These are phyloP conservation scores for Exephanes ischioxanthus DNA, from an alignment of 2,888 invertebrate species.

Conservation along the genomic window DNA sequence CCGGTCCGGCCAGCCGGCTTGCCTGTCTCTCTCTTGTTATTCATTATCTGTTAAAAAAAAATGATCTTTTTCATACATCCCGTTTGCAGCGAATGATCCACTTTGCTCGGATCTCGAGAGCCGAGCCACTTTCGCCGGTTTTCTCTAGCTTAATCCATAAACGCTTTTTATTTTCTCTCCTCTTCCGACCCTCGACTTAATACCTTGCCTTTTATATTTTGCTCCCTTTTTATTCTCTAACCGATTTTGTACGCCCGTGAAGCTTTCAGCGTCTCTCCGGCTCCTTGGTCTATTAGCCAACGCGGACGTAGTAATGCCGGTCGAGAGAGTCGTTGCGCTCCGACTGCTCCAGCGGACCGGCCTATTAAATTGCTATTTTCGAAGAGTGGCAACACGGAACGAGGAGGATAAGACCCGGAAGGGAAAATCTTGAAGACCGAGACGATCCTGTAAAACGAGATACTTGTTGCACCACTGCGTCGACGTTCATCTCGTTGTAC, in stretches of 20 bases:
- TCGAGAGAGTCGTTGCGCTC: conserved; percentile 42
- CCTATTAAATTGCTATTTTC: conserved; percentile 66
- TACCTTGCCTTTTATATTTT: conserved; percentile 34
- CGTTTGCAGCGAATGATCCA: conserved; percentile 37
- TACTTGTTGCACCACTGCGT: conserved; percentile 71
- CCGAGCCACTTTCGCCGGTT: conserved; percentile 28
- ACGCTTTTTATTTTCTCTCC: conserved; percentile 35
- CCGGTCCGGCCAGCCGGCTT: not conserved
- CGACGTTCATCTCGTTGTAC: conserved; percentile 48
- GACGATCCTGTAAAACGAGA: conserved; percentile 57
- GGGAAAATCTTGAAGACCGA: conserved; percentile 49
- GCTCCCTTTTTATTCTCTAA: conserved; percentile 29
- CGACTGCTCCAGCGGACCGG: conserved; percentile 34
- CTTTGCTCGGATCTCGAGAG: conserved; percentile 39
- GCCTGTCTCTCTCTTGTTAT: not conserved
- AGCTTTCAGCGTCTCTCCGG: conserved; percentile 58
- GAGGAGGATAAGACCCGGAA: conserved; percentile 12
- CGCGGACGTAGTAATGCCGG: not conserved
- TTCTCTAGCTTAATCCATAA: conserved; percentile 51
- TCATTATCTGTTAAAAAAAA: conserved; percentile 4
- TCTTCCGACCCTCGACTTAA: conserved; percentile 20
- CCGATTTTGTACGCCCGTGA: conserved; percentile 42
- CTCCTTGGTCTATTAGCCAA: conserved; percentile 46
- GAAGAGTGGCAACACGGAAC: conserved; percentile 45
- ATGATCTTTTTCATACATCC: conserved; percentile 19